Conservation (phyloP, 2,113 vertebrate genomes). For the Oriolus oriolus region DNA sequence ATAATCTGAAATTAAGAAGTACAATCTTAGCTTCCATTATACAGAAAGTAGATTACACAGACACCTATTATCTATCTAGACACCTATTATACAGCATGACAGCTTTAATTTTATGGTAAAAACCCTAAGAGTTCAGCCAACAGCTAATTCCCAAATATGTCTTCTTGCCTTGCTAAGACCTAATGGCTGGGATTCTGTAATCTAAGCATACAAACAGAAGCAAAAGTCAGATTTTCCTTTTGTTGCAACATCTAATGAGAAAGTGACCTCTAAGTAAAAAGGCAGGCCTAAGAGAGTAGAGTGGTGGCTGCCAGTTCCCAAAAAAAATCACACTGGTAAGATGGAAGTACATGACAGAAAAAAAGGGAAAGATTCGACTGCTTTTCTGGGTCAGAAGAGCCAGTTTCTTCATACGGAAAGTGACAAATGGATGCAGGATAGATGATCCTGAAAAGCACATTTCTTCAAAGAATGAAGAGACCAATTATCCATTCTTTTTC, state of each 20-base stretch:
- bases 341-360: background rate
- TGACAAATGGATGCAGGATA: background rate
- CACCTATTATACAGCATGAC: background rate
- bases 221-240: background rate
- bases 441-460: background rate
- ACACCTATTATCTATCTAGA: background rate
- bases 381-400: background rate
- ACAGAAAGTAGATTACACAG: background rate
- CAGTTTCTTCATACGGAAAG: background rate
- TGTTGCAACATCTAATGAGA: background rate
- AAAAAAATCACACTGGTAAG: background rate
- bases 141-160: background rate
- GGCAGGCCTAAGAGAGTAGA: background rate
- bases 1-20: slow-evolving; percentile 67
- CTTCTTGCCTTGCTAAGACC: background rate
- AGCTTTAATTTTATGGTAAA: background rate
- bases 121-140: background rate
- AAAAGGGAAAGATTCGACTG: background rate
- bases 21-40: background rate
- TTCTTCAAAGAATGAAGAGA: background rate
- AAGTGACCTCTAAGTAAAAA: background rate
- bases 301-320: background rate
- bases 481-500: background rate
- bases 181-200: background rate
- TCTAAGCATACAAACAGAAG: background rate